phyloP scores from a whole-genome alignment of 2,888 invertebrate genomes.

The Parnassius glacialis region DNA sequence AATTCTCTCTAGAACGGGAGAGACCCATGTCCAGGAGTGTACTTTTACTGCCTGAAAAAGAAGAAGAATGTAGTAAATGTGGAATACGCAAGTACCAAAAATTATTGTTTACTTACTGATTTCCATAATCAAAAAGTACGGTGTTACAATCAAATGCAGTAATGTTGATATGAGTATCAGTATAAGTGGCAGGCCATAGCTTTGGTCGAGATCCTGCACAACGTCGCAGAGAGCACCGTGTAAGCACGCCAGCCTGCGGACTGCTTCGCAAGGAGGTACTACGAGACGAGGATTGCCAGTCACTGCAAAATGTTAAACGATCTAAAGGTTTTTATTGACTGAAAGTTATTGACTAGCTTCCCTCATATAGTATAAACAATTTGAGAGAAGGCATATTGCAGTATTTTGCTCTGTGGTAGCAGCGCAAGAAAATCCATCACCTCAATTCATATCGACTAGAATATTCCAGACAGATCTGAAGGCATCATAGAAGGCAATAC shows the following conservation, averaged over 20 bases:
- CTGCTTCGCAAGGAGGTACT: constrained; percentile 62
- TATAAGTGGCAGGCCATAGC: constrained; percentile 78
- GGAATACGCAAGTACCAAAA: too few species aligned
- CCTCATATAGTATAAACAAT: too few species aligned
- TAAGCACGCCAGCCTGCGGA: constrained; percentile 72
- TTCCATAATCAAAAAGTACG: constrained; percentile 81
- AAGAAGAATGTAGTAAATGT: too few species aligned
- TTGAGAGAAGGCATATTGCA: too few species aligned
- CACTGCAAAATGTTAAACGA: constrained; percentile 38
- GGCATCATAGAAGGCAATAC: too few species aligned
- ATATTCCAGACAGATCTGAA: too few species aligned
- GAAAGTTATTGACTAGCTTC: background rate
- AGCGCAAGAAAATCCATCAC: too few species aligned
- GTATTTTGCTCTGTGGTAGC: too few species aligned
- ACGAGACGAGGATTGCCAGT: constrained; percentile 55
- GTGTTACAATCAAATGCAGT: constrained; percentile 82
- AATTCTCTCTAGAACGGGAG: too few species aligned
- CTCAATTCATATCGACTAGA: too few species aligned
- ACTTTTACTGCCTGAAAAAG: too few species aligned
- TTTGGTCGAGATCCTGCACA: constrained; percentile 70
- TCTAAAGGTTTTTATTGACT: background rate
- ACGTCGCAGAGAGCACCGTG: constrained; percentile 78
- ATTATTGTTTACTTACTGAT: constrained; percentile 54
- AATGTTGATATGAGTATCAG: constrained; percentile 79
- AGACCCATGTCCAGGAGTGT: too few species aligned